Conservation (phyloP, 2,888 invertebrate species). For the Trissonchulus latispiculum region DNA sequence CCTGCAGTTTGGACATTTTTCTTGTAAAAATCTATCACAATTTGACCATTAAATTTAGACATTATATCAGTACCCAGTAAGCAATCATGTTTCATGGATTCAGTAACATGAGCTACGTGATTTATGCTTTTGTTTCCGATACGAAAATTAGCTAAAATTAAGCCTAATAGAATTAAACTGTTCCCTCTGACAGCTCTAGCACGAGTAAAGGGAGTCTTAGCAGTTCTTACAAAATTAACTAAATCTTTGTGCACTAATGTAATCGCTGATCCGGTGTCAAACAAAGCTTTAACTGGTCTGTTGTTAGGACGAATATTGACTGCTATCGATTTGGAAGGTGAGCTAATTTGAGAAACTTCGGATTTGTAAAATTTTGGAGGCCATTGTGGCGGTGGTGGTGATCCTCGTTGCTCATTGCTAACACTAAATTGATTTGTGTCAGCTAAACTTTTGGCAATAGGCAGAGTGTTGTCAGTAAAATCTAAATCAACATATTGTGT, state of each 20-base stretch:
- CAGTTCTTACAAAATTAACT: not conserved
- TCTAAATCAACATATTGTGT: too few relatives aligned
- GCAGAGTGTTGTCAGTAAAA: not conserved
- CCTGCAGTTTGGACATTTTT: too few relatives aligned
- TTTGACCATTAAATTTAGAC: too few relatives aligned
- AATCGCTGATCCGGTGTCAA: not conserved
- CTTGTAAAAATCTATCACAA: too few relatives aligned
- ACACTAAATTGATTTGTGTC: not conserved
- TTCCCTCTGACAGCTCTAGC: not conserved
- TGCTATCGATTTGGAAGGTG: not conserved
- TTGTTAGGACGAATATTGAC: not conserved
- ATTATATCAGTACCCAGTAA: too few relatives aligned
- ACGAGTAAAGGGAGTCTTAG: not conserved
- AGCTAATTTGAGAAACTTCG: not conserved
- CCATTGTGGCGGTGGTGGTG: not conserved
- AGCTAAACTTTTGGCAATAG: not conserved
- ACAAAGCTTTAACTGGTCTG: not conserved
- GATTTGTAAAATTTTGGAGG: not conserved
- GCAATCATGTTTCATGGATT: too few relatives aligned
- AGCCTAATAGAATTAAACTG: not conserved
- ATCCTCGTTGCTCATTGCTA: too few relatives aligned
- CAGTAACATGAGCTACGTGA: not conserved
- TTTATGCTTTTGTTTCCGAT: not conserved
- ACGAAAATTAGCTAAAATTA: not conserved
- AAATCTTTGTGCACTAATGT: not conserved